These are phyloP conservation scores for Semotilus atromaculatus DNA, from an alignment of 2,797 vertebrate genomes.

Conservation along the genomic window DNA sequence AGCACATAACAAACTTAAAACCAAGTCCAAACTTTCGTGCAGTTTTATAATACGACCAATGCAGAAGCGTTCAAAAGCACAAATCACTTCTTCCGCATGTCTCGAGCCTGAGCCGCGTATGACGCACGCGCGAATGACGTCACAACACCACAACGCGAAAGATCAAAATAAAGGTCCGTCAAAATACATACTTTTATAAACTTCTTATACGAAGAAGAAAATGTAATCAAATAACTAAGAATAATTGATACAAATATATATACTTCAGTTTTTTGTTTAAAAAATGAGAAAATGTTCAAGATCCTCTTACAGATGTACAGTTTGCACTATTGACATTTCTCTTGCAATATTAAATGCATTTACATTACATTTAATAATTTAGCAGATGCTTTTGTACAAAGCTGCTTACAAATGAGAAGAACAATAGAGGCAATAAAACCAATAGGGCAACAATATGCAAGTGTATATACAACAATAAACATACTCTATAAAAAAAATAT, in stretches of 20 bases:
- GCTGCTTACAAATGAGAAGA: too few species aligned
- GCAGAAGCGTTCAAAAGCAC: not conserved
- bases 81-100: not conserved
- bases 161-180: not conserved
- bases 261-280: not conserved
- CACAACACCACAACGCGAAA: not conserved
- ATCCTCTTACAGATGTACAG: not conserved
- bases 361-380: too few species aligned
- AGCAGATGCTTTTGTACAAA: too few species aligned
- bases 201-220: not conserved
- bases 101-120: too few species aligned
- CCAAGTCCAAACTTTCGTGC: not conserved
- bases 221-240: not conserved
- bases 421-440: too few species aligned
- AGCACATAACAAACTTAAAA: not conserved
- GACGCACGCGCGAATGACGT: not conserved
- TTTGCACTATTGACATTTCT: not conserved
- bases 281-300: not conserved
- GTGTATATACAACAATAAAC: too few species aligned
- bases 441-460: too few species aligned
- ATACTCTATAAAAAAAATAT: too few species aligned
- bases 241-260: not conserved
- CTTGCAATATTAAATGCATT: not conserved
- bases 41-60: not conserved
- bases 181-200: not conserved